Conservation (phyloP, 1,140 invertebrate species). For the Dendroctonus ponderosae region DNA sequence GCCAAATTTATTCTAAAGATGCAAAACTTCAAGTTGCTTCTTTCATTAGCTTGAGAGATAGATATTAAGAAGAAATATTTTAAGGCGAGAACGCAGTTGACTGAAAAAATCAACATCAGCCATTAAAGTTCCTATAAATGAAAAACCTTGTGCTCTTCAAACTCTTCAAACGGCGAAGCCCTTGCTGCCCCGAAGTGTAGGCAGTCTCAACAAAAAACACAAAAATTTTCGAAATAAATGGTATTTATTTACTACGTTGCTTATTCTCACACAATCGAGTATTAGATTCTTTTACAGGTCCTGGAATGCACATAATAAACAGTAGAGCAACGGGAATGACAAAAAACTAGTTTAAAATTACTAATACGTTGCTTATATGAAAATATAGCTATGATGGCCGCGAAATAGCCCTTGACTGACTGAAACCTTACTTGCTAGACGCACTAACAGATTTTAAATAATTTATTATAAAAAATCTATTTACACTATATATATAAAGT, state of each 20-base stretch:
- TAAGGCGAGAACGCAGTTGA: too few species aligned
- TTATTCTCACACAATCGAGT: constrained; percentile 11
- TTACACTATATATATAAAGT: constrained; percentile 12
- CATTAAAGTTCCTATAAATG: too few species aligned
- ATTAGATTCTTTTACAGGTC: constrained; percentile 9
- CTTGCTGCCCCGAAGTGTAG: too few species aligned
- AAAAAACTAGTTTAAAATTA: constrained; percentile 1
- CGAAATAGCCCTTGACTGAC: background rate
- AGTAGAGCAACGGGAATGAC: background rate
- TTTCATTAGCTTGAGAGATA: too few species aligned
- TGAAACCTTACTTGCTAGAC: background rate
- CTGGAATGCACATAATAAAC: constrained; percentile 14
- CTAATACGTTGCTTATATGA: background rate
- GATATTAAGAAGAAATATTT: too few species aligned
- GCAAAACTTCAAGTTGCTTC: too few species aligned
- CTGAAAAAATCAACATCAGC: too few species aligned
- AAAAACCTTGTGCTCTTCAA: too few species aligned
- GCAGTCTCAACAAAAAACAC: too few species aligned
- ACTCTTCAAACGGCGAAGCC: too few species aligned
- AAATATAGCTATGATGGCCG: background rate
- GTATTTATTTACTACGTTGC: constrained; percentile 11
- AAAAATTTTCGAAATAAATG: background rate
- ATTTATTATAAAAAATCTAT: constrained; percentile 13
- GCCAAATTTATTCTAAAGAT: too few species aligned
- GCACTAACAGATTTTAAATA: background rate